Evolutionary conservation across 2,888 invertebrate genomes (phyloP).

Genomic region (Fragum fragum): DNA sequence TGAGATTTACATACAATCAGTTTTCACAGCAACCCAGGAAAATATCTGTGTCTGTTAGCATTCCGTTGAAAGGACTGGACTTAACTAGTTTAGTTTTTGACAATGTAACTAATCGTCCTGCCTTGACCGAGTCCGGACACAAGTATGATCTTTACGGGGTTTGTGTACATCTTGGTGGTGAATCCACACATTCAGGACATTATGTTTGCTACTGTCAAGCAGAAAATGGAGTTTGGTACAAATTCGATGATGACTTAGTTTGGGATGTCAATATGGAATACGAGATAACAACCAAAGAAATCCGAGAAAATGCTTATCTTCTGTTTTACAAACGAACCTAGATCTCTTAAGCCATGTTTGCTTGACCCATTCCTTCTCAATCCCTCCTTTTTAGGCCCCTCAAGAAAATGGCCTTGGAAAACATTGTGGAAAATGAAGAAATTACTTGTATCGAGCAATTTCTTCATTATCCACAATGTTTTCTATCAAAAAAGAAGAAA

Average conservation of each 20-base stretch:
- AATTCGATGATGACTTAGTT: constrained; percentile 84
- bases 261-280: constrained; percentile 84
- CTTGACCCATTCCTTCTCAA: no score
- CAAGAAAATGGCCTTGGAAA: no score
- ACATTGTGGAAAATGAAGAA: no score
- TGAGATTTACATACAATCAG: constrained; percentile 82
- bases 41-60: constrained; percentile 80
- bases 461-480: no score
- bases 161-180: constrained; percentile 83
- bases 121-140: constrained; percentile 72
- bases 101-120: constrained; percentile 81
- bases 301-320: constrained; percentile 84
- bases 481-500: no score
- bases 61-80: constrained; percentile 81
- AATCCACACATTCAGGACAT: constrained; percentile 83
- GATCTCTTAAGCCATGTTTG: background rate
- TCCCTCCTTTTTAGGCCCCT: no score
- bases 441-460: no score
- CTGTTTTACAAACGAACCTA: constrained; percentile 81
- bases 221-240: constrained; percentile 79
- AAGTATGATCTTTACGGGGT: constrained; percentile 84
- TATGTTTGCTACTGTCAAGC: constrained; percentile 82
- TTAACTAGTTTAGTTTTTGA: constrained; percentile 82
- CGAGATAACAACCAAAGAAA: constrained; percentile 81
- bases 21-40: constrained; percentile 76